A percentile compares a stretch with the other conserved stretches of the same genome.
Conservation (phyloP, 2,888 invertebrate species). For the Drosophila lutescens region DNA sequence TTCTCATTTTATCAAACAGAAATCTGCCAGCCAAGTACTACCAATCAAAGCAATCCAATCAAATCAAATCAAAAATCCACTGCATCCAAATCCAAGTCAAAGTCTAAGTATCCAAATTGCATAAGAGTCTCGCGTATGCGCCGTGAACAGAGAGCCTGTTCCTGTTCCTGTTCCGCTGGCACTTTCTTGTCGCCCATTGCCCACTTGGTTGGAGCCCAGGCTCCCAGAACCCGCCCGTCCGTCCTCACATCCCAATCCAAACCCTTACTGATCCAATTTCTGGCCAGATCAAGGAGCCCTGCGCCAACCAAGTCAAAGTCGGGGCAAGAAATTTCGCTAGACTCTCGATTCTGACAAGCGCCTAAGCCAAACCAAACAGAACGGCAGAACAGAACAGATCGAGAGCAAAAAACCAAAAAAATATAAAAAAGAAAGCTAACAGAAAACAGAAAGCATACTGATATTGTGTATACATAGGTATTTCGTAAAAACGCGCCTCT, state of each 20-base stretch:
- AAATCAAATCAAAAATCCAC: constrained; percentile 2
- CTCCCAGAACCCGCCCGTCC: neutral
- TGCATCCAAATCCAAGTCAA: constrained; percentile 46
- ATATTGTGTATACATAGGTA: constrained; percentile 68
- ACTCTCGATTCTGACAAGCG: constrained; percentile 16
- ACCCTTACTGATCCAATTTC: no score
- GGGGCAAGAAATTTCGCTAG: constrained; percentile 21
- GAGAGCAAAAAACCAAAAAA: constrained; percentile 6
- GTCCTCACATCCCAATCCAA: neutral
- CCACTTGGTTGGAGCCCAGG: constrained; percentile 24
- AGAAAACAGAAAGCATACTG: constrained; percentile 29
- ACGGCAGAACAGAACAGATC: neutral
- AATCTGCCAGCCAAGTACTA: constrained; percentile 27
- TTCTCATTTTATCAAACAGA: constrained; percentile 56
- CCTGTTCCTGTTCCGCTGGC: constrained; percentile 4
- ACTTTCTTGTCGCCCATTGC: neutral
- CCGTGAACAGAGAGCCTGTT: neutral
- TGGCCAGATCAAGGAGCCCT: constrained; percentile 17
- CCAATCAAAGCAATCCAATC: constrained; percentile 14
- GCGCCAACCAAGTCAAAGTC: constrained; percentile 31
- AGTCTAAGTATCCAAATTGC: constrained; percentile 39
- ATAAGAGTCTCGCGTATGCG: constrained; percentile 40
- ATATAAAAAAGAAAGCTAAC: constrained; percentile 21
- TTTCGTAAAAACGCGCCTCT: constrained; percentile 58
- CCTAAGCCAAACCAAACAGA: constrained; percentile 2